Evolutionary conservation across 2,113 vertebrate genomes (phyloP), one percentile per base, ranked within the genome.

Genomic region (Butorides virescens): DNA sequence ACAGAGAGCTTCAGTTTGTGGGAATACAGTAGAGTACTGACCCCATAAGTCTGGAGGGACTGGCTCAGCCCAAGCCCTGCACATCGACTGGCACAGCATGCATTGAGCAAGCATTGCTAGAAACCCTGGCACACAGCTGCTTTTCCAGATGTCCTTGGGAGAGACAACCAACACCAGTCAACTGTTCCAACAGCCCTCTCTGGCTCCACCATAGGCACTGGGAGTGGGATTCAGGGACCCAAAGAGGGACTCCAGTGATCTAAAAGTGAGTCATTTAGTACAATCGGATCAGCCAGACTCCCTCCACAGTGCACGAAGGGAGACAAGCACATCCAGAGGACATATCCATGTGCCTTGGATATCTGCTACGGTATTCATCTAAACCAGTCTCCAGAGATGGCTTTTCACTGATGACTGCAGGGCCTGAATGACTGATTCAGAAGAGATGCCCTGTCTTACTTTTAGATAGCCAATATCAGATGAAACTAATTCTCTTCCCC

Each of bases 51-150:
- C 36, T 58, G 52, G 30, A 61, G 52, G 23, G 59, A 53, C 13
- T 22, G 21, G 32, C 13, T 74, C 20, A 59, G 8, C 20, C 44
- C 55, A 65, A 20, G 20, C 23, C 20, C 42, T 44, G 36, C 1
- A 0, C 36, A 21, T 16, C 47, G 32, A 39, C 20, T 39, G 36
- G 13, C 39, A 50, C 25, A 36, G 22, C 0, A 0, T 34, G 11
- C 34, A 34, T 12, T 15, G 23, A 73, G 23, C 29, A 76, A 67
- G 16, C 34, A 22, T 50, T 47, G 16, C 49, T 63, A 68, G 53
- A 70, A 78, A 63, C 59, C 11, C 30, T 42, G 19, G 39, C 42
- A 39, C 30, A 26, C 22, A n/a, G 17, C 22, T 71, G 46, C 36
- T 68, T 93, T 62, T 63, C 18, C n/a, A 73, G 27, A 16, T 23